phyloP scores from a whole-genome alignment of 2,113 vertebrate species.

The Scophthalmus maximus region DNA sequence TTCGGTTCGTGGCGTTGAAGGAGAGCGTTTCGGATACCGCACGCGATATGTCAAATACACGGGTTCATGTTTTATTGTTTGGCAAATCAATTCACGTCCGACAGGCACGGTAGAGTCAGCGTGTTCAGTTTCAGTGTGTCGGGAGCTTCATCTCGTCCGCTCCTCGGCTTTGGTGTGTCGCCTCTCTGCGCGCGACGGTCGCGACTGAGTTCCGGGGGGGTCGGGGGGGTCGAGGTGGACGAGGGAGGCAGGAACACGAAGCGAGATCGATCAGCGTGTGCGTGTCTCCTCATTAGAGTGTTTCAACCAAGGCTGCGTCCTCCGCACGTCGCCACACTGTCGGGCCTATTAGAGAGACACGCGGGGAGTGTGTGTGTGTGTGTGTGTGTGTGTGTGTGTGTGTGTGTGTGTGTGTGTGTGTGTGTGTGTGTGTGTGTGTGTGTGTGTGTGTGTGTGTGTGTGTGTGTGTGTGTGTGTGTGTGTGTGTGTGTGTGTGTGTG shows the following conservation, averaged over 20 bases:
- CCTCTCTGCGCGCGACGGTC: slow-evolving; percentile 46
- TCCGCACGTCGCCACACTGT: slow-evolving; percentile 71
- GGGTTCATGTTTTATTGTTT: too few species aligned
- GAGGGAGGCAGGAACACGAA: slow-evolving; percentile 48
- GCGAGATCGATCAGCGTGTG: slow-evolving; percentile 62
- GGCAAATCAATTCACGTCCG: too few species aligned
- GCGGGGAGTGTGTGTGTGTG: slow-evolving; percentile 45
- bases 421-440: slow-evolving; percentile 47
- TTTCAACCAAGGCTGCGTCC: slow-evolving; percentile 71
- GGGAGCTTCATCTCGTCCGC: slow-evolving; percentile 23
- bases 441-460: slow-evolving; percentile 43
- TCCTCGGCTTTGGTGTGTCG: slow-evolving; percentile 40
- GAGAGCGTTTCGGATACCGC: too few species aligned
- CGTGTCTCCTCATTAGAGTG: slow-evolving; percentile 79
- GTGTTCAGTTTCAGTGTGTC: too few species aligned
- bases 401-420: slow-evolving; percentile 44
- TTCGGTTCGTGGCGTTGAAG: neutral
- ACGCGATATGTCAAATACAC: neutral
- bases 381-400: slow-evolving; percentile 44
- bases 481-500: slow-evolving; percentile 32
- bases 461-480: slow-evolving; percentile 42
- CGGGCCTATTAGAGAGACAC: slow-evolving; percentile 75
- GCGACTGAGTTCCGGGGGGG: slow-evolving; percentile 31
- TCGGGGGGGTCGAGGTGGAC: neutral
- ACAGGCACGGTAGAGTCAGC: too few species aligned